phyloP scores from a whole-genome alignment of 1,140 invertebrate genomes.

The Platyscapa corneri region DNA sequence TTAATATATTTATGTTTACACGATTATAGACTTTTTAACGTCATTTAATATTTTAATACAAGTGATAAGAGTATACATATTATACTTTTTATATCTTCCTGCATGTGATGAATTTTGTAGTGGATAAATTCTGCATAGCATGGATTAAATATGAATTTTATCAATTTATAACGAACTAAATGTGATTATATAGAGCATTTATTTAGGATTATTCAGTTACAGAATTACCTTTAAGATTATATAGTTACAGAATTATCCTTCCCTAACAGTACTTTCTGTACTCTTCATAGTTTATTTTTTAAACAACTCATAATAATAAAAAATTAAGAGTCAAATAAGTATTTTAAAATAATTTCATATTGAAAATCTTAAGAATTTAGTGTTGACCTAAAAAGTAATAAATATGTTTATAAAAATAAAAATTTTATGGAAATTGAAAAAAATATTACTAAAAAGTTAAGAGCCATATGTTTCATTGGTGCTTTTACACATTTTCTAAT shows the following conservation, averaged over 20 bases:
- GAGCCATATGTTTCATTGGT: background rate
- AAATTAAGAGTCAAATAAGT: background rate
- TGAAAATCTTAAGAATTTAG: background rate
- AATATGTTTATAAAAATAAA: background rate
- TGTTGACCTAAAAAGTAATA: background rate
- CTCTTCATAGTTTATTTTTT: background rate
- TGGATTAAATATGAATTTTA: background rate
- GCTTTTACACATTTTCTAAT: too few species aligned
- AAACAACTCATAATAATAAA: background rate
- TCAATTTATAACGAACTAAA: background rate
- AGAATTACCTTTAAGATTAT: too few species aligned
- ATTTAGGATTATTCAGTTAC: background rate
- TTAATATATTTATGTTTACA: too few species aligned
- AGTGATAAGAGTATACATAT: too few species aligned
- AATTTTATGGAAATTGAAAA: background rate
- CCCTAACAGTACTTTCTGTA: background rate
- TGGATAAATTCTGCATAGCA: background rate
- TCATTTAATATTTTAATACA: too few species aligned
- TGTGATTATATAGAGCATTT: background rate
- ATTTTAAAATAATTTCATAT: background rate
- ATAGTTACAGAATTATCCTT: background rate
- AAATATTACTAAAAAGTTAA: background rate
- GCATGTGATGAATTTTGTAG: background rate
- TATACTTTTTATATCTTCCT: background rate
- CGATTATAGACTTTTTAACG: too few species aligned